phyloP scores from a whole-genome alignment of 2,113 vertebrate species.

The Chiloscyllium plagiosum region DNA sequence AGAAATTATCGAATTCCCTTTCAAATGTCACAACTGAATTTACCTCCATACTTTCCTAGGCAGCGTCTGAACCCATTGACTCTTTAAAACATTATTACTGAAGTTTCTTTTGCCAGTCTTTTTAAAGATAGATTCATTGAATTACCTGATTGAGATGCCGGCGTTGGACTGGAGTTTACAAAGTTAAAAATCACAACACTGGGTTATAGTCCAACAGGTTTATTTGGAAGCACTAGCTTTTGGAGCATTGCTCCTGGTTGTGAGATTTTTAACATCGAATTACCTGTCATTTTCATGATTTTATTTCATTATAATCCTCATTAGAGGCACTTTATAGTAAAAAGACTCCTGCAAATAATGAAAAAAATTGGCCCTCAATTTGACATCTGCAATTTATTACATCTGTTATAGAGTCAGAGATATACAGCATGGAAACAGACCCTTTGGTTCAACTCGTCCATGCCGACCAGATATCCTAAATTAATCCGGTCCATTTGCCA shows the following conservation, averaged over 20 bases:
- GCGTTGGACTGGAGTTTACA: no score
- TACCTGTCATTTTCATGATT: background rate
- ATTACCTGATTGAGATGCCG: background rate
- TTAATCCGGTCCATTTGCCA: no score
- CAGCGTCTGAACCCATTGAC: no score
- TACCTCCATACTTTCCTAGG: background rate
- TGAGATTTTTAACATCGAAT: background rate
- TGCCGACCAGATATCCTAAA: no score
- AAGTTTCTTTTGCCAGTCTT: background rate
- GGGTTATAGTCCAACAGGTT: no score
- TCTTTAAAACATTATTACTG: no score
- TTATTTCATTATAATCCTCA: background rate
- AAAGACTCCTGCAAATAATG: background rate
- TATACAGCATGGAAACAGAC: no score
- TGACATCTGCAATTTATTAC: background rate
- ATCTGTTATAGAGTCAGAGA: background rate
- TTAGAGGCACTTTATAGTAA: background rate
- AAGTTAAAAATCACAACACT: no score
- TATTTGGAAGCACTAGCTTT: no score
- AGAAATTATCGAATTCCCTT: background rate
- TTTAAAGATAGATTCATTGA: background rate
- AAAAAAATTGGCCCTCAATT: background rate
- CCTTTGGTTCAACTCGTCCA: no score
- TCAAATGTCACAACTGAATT: background rate
- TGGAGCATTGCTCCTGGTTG: no score